Evolutionary conservation across 2,888 invertebrate species (phyloP), one percentile per base, ranked within the genome.

Genomic region (Oscheius sp.): DNA sequence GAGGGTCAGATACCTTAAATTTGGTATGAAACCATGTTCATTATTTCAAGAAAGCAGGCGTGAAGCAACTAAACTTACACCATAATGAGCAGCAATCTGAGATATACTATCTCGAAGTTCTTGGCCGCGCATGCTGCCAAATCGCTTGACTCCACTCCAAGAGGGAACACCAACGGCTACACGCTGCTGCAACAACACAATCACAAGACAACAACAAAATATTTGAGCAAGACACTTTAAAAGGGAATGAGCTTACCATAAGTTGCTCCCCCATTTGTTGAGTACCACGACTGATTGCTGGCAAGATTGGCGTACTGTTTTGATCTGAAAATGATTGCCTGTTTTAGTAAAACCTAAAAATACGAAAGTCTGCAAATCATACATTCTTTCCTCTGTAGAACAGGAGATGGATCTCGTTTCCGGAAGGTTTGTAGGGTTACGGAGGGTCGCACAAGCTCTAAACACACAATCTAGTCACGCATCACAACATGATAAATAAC

Each of bases 81-180:
- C 80, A 73, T 81, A 84, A 55, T 79, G 75, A 63, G 76, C 76
- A 9, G 83, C 80, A 70, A 84, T 77, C 47, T 78, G 65, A n/a
- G 81, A 75, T n/a, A 86, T 68, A n/a, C 81, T 80, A 55, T 85
- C 87, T 47, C 80, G 78, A 47, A 87, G 77, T 59, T 87, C 87
- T 29, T 84, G 81, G 29, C 85, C 78, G 59, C 87, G 74, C 87
- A 87, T 86, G 60, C 84, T 84, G 29, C 87, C 87, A 70, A 80
- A 87, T 57, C 87, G 72, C 53, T 83, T 85, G 42, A 86, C 81
- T 75, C 57, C 70, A 35, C 42, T 53, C 55, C 47, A 51, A 11
- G 68, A 48, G 29, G 59, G 70, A 11, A 62, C 66, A n/a, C 72
- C 68, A 11, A 66, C 7, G 42, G 42, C 42, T 42, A 42, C 58